Conservation (phyloP, 2,113 vertebrate species). For the Podarcis raffonei region DNA sequence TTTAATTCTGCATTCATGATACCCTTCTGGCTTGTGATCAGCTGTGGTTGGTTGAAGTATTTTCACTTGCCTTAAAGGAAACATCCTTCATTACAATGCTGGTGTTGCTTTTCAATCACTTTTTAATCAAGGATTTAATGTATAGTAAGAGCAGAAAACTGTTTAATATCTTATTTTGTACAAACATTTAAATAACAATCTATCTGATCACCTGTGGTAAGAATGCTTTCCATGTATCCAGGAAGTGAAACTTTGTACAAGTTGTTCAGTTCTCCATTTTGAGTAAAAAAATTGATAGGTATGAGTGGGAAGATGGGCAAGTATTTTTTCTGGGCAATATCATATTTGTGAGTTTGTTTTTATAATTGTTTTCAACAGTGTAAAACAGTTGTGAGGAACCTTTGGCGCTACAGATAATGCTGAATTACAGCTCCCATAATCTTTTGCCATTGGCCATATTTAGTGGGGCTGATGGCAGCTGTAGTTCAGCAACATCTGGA, state of each 20-base stretch:
- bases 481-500: too few relatives aligned
- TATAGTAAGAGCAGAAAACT: neutral
- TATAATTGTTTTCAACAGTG: neutral
- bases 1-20: neutral
- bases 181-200: neutral
- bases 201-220: neutral
- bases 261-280: neutral
- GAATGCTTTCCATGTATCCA: neutral
- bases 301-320: neutral
- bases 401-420: too few relatives aligned
- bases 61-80: neutral
- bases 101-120: neutral
- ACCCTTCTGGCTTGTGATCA: neutral
- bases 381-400: neutral
- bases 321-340: neutral
- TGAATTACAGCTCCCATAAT: too few relatives aligned
- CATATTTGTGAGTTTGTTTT: neutral
- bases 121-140: neutral
- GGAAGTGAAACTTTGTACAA: neutral
- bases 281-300: neutral
- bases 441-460: too few relatives aligned
- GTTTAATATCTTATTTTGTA: neutral
- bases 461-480: too few relatives aligned
- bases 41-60: neutral
- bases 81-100: neutral